Evolutionary conservation across 2,113 vertebrate genomes (phyloP), one percentile per base, ranked within the genome.

Genomic region (Sisor rabdophorus): DNA sequence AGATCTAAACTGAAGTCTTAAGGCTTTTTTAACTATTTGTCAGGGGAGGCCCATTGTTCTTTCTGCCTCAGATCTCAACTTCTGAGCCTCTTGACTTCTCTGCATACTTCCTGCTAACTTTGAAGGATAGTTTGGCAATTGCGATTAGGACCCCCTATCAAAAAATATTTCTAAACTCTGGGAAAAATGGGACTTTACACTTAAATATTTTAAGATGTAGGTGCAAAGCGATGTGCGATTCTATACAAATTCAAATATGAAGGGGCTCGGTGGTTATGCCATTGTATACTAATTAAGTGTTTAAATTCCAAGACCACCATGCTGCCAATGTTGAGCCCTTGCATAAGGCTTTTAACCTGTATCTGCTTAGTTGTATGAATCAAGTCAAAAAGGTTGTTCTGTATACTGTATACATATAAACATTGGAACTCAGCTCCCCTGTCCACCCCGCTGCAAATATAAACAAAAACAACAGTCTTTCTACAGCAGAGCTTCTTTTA

Each of bases 11-110:
- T 88, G 89, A 82, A 87, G 90, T 89, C 84, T 85, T 90, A 91
- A 91, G 88, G 93, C 87, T 86, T 87, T 78, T 91, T 91, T 93
- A 95, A 94, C 91, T 90, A 88, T 93, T 93, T 91, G 87, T 92
- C 92, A 91, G 81, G 91, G 89, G 88, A 94, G 81, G 91, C 80
- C 89, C 90, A 91, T 86, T 82, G 90, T 89, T 92, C 91, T 91
- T 81, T 89, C 89, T 86, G 86, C 90, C 93, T 93, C 85, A 91
- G 86, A 89, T 90, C 88, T 87, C 84, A 86, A 87, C 91, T 91
- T 90, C 80, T 83, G 89, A 92, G 89, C 91, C 87, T 87, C 90
- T 88, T 87, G 81, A 90, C 86, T 91, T 89, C 58, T 89, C 91
- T 89, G 86, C 87, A 80, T 82, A 79, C 82, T 86, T 86, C 85